These are phyloP conservation scores for Dicyrtomina minuta DNA, from an alignment of 2,888 invertebrate species.

Conservation along the genomic window DNA sequence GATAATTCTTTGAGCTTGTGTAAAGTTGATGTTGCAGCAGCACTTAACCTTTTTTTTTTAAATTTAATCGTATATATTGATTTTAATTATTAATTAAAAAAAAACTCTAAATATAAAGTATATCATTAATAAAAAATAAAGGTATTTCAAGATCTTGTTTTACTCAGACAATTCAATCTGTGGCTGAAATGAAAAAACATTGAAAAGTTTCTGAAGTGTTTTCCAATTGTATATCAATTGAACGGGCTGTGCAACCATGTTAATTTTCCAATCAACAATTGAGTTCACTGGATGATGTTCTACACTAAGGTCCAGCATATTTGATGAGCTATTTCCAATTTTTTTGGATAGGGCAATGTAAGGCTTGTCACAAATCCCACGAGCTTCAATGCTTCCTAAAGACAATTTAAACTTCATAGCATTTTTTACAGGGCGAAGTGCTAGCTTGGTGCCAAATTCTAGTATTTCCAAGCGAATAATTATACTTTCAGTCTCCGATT, in stretches of 20 bases:
- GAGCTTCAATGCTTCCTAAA: constrained; percentile 69
- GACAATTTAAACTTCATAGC: constrained; percentile 62
- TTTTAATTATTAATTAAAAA: too few relatives aligned
- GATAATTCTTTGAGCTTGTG: constrained; percentile 75
- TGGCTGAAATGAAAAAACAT: constrained; percentile 54
- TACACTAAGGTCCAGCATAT: constrained; percentile 71
- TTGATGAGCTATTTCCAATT: constrained; percentile 9
- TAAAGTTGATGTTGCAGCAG: not conserved
- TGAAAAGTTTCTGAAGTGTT: constrained; percentile 81
- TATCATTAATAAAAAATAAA: too few relatives aligned
- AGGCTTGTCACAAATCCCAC: constrained; percentile 58
- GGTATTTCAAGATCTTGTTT: too few relatives aligned
- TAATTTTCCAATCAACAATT: constrained; percentile 72
- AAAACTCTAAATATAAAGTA: too few relatives aligned
- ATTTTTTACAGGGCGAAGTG: constrained; percentile 45
- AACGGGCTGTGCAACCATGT: constrained; percentile 76
- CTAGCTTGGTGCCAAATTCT: constrained; percentile 55
- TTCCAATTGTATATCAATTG: constrained; percentile 87
- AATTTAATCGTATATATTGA: too few relatives aligned
- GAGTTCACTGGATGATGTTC: constrained; percentile 90
- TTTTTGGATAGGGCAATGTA: constrained; percentile 31
- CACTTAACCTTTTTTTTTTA: constrained; percentile 2
- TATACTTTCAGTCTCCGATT: constrained; percentile 1
- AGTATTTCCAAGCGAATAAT: constrained; percentile 19
- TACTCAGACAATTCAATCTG: not conserved